Evolutionary conservation across 2,888 invertebrate species (phyloP).

Genomic region (Sinodicranocentrus sp.): DNA sequence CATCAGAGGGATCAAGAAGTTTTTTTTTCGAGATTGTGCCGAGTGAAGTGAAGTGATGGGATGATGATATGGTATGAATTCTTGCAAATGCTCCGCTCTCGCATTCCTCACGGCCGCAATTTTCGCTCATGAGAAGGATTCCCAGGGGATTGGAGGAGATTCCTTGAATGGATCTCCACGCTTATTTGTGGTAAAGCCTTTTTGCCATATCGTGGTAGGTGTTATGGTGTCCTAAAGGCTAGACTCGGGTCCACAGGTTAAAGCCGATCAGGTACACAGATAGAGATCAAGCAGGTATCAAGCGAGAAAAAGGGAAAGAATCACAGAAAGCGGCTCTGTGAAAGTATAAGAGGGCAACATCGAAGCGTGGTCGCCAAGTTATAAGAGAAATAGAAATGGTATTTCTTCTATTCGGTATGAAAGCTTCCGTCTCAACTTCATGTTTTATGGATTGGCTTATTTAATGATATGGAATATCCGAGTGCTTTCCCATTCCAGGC

Average conservation of each 20-base stretch:
- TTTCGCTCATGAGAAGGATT: conserved; percentile 35
- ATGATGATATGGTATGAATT: conserved; percentile 24
- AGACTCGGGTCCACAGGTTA: conserved; percentile 34
- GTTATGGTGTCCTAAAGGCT: neutral
- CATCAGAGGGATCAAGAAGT: conserved; percentile 1
- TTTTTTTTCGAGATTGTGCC: conserved; percentile 4
- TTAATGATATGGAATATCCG: conserved; percentile 56
- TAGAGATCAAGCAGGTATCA: conserved; percentile 51
- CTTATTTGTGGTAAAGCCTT: conserved; percentile 26
- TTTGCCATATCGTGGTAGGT: conserved; percentile 2
- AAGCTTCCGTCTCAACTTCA: conserved; percentile 59
- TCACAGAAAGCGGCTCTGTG: conserved; percentile 6
- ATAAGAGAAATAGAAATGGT: conserved; percentile 12
- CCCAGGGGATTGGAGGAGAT: conserved; percentile 50
- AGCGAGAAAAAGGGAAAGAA: conserved; percentile 32
- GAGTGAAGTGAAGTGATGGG: neutral
- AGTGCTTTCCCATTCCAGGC: conserved; percentile 1
- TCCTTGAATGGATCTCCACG: conserved; percentile 40
- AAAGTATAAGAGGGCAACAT: conserved; percentile 39
- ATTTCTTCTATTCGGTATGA: conserved; percentile 30
- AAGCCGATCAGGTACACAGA: conserved; percentile 51
- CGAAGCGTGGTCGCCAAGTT: neutral
- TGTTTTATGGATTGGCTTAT: conserved; percentile 66
- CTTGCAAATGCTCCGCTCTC: conserved; percentile 7
- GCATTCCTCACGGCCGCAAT: conserved; percentile 14